Conservation (phyloP, 2,888 invertebrate species). For the Tetrapedia diversipes region DNA sequence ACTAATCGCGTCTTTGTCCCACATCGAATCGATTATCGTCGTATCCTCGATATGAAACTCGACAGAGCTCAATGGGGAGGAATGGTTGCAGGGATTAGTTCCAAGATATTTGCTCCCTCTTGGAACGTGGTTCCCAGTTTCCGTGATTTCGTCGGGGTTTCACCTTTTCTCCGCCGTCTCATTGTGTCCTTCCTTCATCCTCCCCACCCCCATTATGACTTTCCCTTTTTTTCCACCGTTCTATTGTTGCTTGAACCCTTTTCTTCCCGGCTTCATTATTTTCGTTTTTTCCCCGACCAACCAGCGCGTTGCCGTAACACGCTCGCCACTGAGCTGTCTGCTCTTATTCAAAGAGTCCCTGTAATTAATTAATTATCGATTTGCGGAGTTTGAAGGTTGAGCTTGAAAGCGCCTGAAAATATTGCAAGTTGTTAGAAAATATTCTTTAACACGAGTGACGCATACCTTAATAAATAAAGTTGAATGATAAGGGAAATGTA, state of each 20-base stretch:
- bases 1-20: background rate
- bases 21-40: background rate
- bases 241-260: conserved; percentile 27
- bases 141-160: conserved; percentile 25
- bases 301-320: conserved; percentile 3
- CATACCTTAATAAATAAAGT: too few species aligned
- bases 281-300: conserved; percentile 7
- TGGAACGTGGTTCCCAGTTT: conserved; percentile 36
- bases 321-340: conserved; percentile 1
- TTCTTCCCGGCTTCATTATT: conserved; percentile 40
- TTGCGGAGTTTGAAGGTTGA: background rate
- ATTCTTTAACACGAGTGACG: too few species aligned
- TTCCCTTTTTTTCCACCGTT: conserved; percentile 20
- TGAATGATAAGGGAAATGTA: too few species aligned
- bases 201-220: conserved; percentile 17
- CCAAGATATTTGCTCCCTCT: conserved; percentile 18
- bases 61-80: background rate
- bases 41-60: background rate
- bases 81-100: conserved; percentile 29
- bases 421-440: too few species aligned
- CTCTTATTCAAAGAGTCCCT: background rate
- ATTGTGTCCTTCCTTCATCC: conserved; percentile 3
- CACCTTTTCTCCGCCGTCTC: conserved; percentile 16
- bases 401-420: background rate
- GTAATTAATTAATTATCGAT: conserved; percentile 17